phyloP scores from a whole-genome alignment of 2,888 invertebrate species.

The Mythimna lalbum region DNA sequence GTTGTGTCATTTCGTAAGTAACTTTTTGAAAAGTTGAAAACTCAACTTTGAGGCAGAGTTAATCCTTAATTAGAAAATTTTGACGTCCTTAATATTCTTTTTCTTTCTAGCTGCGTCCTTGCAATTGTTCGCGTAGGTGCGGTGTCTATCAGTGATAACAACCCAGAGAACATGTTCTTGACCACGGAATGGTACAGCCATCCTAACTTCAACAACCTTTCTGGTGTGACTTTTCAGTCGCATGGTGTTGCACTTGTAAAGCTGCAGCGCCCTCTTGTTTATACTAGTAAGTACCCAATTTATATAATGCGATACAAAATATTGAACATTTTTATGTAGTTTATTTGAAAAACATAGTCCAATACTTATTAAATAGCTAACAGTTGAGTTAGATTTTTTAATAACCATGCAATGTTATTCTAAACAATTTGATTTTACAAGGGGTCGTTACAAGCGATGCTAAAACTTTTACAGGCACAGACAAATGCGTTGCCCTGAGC shows the following conservation, averaged over 20 bases:
- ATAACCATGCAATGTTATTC: no score
- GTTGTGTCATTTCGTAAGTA: constrained; percentile 20
- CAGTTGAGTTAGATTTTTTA: no score
- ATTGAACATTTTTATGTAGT: no score
- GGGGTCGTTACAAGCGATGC: no score
- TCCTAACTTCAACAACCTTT: constrained; percentile 4
- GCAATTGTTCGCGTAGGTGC: constrained; percentile 34
- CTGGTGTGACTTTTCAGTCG: not conserved
- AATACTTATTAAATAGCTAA: no score
- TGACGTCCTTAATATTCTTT: not conserved
- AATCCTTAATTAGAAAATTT: not conserved
- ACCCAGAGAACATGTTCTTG: constrained; percentile 31
- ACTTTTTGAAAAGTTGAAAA: not conserved
- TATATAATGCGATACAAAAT: no score
- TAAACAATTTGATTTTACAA: no score
- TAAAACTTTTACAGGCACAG: no score
- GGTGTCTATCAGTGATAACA: constrained; percentile 2
- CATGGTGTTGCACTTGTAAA: constrained; percentile 21
- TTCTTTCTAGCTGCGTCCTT: not conserved
- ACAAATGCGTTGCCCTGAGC: no score
- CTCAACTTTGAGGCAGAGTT: no score
- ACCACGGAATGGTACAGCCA: constrained; percentile 31
- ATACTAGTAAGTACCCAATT: constrained; percentile 8
- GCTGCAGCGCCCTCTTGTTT: constrained; percentile 28
- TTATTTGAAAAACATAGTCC: no score